Conservation (phyloP, 2,888 invertebrate species). For the Metacarcinus magister region DNA sequence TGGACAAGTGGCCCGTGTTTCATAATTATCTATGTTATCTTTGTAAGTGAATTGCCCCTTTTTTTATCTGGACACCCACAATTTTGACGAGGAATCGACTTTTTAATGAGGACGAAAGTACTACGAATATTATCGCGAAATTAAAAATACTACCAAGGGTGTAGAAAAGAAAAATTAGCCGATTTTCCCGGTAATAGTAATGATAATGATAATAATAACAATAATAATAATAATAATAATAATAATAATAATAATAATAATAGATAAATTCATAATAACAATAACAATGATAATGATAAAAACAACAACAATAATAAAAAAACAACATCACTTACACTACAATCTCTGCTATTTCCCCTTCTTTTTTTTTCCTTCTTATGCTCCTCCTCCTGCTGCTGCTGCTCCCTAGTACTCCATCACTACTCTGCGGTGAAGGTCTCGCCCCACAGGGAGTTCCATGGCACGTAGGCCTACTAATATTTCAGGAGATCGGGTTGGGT, state of each 20-base stretch:
- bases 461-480: constrained; percentile 59
- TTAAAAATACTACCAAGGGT: too few relatives aligned
- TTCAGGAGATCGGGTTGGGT: constrained; percentile 51
- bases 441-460: not conserved
- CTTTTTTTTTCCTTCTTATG: not conserved
- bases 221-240: not conserved
- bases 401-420: not conserved
- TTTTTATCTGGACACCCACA: too few relatives aligned
- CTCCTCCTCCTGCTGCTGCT: not conserved
- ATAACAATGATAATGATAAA: not conserved
- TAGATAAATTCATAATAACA: not conserved
- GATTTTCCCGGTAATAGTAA: too few relatives aligned
- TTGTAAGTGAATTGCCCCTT: too few relatives aligned
- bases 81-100: too few relatives aligned
- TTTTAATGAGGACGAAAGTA: too few relatives aligned
- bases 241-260: not conserved
- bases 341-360: not conserved
- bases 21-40: too few relatives aligned
- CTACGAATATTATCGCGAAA: too few relatives aligned
- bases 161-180: too few relatives aligned
- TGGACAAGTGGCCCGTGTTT: too few relatives aligned
- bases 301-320: not conserved
- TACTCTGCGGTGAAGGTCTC: not conserved
- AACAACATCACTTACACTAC: not conserved
- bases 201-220: not conserved